Conservation (phyloP, 35 echinoderm and acorn worm genomes). For the Apostichopus japonicus region DNA sequence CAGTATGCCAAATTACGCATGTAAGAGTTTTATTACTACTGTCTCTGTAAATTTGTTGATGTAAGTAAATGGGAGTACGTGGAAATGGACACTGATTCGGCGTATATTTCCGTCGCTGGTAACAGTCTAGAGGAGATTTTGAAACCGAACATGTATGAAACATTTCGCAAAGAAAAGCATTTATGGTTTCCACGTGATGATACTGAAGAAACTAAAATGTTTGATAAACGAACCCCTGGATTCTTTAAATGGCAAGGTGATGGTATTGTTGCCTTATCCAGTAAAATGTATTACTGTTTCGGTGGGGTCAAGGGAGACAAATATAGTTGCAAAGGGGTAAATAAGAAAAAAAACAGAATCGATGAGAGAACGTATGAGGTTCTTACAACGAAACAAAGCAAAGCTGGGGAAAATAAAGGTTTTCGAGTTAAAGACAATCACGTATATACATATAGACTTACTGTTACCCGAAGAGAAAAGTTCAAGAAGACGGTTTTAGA, state of each 20-base stretch:
- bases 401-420: neutral
- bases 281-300: too few species aligned
- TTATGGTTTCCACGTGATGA: slow-evolving; percentile 25
- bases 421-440: neutral
- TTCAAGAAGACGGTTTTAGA: neutral
- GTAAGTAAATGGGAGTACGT: too few species aligned
- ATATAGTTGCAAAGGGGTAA: slow-evolving; percentile 24
- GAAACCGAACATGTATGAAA: slow-evolving; percentile 45
- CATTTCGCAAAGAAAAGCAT: too few species aligned
- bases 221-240: slow-evolving; percentile 6
- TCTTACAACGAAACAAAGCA: neutral
- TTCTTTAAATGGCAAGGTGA: neutral
- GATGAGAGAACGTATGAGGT: slow-evolving; percentile 2
- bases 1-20: too few species aligned
- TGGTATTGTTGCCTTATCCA: slow-evolving; percentile 6
- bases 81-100: too few species aligned
- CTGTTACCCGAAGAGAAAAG: neutral
- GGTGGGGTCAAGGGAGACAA: neutral
- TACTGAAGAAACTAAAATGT: neutral
- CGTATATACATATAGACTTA: slow-evolving; percentile 36
- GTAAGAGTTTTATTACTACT: too few species aligned
- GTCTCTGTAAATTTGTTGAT: too few species aligned
- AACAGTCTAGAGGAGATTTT: too few species aligned
- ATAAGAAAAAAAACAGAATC: neutral
- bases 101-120: too few species aligned